phyloP scores from a whole-genome alignment of 2,797 vertebrate species.

The Eulemur mongoz region DNA sequence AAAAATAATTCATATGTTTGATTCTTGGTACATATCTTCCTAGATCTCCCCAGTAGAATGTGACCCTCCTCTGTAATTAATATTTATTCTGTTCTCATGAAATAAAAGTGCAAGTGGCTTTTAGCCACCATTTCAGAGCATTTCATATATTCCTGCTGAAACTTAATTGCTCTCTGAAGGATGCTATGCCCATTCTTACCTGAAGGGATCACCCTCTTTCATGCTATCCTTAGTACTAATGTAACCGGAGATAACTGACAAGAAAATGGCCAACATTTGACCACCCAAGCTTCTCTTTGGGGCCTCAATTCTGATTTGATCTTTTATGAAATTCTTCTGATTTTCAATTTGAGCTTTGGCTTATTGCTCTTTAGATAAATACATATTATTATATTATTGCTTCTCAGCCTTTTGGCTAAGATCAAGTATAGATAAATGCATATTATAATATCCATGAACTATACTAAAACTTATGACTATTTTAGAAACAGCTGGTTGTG shows the following conservation, averaged over 20 bases:
- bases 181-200: conserved; percentile 57
- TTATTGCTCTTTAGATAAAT: not conserved
- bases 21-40: not conserved
- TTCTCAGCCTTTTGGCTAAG: not conserved
- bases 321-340: not conserved
- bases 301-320: not conserved
- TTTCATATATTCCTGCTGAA: conserved; percentile 48
- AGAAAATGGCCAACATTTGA: not conserved
- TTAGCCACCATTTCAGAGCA: conserved; percentile 62
- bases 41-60: conserved; percentile 2
- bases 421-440: not conserved
- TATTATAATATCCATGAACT: not conserved
- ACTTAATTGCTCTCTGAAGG: conserved; percentile 58
- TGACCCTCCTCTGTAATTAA: conserved; percentile 72
- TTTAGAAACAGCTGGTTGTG: not conserved
- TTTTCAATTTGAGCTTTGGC: not conserved
- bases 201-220: conserved; percentile 69
- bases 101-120: conserved; percentile 66
- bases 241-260: not conserved
- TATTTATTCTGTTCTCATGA: conserved; percentile 65
- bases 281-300: not conserved
- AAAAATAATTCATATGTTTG: conserved; percentile 21
- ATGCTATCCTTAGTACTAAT: conserved; percentile 64
- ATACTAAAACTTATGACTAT: not conserved
- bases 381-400: not conserved